phyloP scores from a whole-genome alignment of 1,140 invertebrate species.

The Neodiprion pinetum region DNA sequence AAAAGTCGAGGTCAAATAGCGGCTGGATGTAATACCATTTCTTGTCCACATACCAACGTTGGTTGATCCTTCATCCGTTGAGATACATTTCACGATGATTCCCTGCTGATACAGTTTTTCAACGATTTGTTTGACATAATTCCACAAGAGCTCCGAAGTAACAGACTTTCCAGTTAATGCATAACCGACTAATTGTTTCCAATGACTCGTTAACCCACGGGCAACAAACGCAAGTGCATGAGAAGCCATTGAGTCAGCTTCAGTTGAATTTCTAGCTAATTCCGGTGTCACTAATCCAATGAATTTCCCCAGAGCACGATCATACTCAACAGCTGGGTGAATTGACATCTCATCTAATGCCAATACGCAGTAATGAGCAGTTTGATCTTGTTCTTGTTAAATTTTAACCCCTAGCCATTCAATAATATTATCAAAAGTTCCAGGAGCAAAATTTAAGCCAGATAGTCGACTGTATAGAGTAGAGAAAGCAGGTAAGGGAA shows the following conservation, averaged over 20 bases:
- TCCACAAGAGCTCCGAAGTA: background rate
- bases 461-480: slow-evolving; percentile 6
- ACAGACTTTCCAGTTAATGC: background rate
- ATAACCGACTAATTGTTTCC: slow-evolving; percentile 18
- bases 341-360: slow-evolving; percentile 18
- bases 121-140: background rate
- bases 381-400: slow-evolving; percentile 8
- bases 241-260: slow-evolving; percentile 5
- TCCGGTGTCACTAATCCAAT: slow-evolving; percentile 16
- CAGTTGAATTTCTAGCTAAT: slow-evolving; percentile 8
- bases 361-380: slow-evolving; percentile 14
- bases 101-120: background rate
- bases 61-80: slow-evolving; percentile 7
- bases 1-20: background rate
- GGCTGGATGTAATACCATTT: background rate
- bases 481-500: slow-evolving; percentile 16
- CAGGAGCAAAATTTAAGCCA: slow-evolving; percentile 14
- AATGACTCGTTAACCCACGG: slow-evolving; percentile 15
- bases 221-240: slow-evolving; percentile 14
- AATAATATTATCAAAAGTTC: slow-evolving; percentile 13
- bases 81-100: slow-evolving; percentile 12
- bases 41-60: slow-evolving; percentile 15
- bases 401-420: slow-evolving; percentile 18
- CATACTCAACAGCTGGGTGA: slow-evolving; percentile 15
- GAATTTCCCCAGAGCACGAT: slow-evolving; percentile 13